Base-by-base conservation (phyloP, 2,888 invertebrate species). In the Siphlonurus alternatus region DNA sequence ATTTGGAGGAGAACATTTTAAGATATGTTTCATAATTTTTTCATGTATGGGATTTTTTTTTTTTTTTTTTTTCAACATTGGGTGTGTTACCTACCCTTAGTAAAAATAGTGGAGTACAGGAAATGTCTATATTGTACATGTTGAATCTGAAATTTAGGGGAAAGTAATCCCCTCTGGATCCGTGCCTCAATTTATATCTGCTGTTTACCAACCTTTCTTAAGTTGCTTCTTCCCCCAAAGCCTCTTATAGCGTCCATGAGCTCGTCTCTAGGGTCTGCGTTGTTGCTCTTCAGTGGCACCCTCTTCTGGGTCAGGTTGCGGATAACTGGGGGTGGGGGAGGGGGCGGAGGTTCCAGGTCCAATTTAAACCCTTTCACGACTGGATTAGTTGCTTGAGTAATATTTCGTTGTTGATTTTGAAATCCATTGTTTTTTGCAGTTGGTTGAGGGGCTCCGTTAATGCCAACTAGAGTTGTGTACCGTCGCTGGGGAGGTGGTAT, bases 181-280 rank as follows among this genome's bases (percentile, higher is more conserved):
- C n/a, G n/a, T n/a, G n/a, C n/a, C n/a, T n/a, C n/a, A n/a, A n/a
- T n/a, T n/a, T n/a, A n/a, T n/a, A n/a, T n/a, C n/a, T n/a, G n/a
- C n/a, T n/a, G n/a, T n/a, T n/a, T n/a, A 38, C 38, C 38, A 38
- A 61, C 60, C 64, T 53, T 64, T 60, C 53, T 60, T 23, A 64
- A 53, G 60, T 23, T 64, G 23, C 61, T 60, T 53, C 61, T 59
- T 23, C 77, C 77, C 63, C 86, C 85, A 67, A 88, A 88, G 72
- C 80, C 84, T 67, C 87, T 78, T 70, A 89, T 89, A 20, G 87
- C 85, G 62, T 82, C 80, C 73, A 89, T 75, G 38, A 90, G 76
- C 70, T 83, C 80, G 69, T 85, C 83, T 60, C 87, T 77, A 0
- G 84, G 79, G 73, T 88, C 86, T 1, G 74, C 70, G 65, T 69